Evolutionary conservation across 2,797 vertebrate species (phyloP).

Genomic region (Selene dorsalis): DNA sequence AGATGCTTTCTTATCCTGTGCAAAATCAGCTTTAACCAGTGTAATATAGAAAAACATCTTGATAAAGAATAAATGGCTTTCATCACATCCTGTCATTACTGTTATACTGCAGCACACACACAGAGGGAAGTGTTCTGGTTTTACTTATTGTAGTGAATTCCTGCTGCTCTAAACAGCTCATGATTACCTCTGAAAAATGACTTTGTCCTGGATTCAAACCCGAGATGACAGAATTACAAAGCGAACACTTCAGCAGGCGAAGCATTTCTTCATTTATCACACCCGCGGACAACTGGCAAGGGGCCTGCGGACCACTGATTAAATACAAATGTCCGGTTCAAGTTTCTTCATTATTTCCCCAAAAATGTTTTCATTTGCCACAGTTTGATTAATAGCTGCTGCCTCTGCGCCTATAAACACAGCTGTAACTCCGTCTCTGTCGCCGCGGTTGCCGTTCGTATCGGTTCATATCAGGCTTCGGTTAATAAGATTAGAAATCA

Average conservation of each 20-base stretch:
- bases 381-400: conserved; percentile 11
- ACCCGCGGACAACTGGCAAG: background rate
- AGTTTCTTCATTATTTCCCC: background rate
- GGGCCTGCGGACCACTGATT: background rate
- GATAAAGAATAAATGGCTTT: background rate
- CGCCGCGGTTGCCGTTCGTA: background rate
- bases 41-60: background rate
- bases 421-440: background rate
- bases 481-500: background rate
- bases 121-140: background rate
- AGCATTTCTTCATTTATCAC: conserved; percentile 25
- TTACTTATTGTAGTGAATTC: background rate
- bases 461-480: background rate
- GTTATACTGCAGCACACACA: conserved; percentile 1
- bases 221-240: conserved; percentile 12
- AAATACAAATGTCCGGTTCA: conserved; percentile 2
- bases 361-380: conserved; percentile 8
- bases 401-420: background rate
- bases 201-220: conserved; percentile 1
- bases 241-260: background rate
- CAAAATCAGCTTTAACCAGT: background rate
- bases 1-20: background rate
- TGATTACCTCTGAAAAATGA: background rate
- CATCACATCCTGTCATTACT: background rate
- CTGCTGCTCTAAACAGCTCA: background rate